A percentile compares a stretch with the other conserved stretches of the same genome.
These are phyloP conservation scores for Xyrichtys novacula DNA, from an alignment of 2,797 vertebrate species.

Conservation along the genomic window DNA sequence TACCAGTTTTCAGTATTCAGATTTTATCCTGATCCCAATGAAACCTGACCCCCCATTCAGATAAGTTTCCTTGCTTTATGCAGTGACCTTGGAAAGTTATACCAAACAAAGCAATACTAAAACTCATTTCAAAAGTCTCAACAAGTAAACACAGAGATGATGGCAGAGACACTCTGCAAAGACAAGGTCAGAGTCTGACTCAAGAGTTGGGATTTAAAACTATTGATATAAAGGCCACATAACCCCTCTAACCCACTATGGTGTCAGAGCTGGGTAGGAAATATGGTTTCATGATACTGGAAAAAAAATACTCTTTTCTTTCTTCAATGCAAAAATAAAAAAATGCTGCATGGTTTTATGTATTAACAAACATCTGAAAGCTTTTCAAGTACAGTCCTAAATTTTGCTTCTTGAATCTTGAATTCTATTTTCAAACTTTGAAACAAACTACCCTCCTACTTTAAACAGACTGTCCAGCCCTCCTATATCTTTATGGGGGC, in stretches of 20 bases:
- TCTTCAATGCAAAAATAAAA: too few species aligned
- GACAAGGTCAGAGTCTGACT: neutral
- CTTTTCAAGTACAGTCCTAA: too few species aligned
- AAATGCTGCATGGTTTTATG: too few species aligned
- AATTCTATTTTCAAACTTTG: too few species aligned
- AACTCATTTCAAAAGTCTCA: neutral
- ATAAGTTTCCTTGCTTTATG: conserved; percentile 12
- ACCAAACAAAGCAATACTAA: neutral
- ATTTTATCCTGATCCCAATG: conserved; percentile 1
- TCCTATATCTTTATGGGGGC: too few species aligned
- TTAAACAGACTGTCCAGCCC: too few species aligned
- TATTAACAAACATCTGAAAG: too few species aligned
- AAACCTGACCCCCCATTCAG: conserved; percentile 1
- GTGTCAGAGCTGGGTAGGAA: too few species aligned
- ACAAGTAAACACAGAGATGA: neutral
- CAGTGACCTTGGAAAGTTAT: neutral
- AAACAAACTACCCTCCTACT: too few species aligned
- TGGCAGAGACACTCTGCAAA: neutral
- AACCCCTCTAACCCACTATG: neutral
- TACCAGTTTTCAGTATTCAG: neutral
- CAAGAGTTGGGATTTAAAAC: neutral
- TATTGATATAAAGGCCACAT: conserved; percentile 13
- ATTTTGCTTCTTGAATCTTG: too few species aligned
- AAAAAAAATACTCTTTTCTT: too few species aligned
- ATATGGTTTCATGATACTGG: too few species aligned